These are phyloP conservation scores for Watsonalla binaria DNA, from an alignment of 2,888 invertebrate species.

Conservation along the genomic window DNA sequence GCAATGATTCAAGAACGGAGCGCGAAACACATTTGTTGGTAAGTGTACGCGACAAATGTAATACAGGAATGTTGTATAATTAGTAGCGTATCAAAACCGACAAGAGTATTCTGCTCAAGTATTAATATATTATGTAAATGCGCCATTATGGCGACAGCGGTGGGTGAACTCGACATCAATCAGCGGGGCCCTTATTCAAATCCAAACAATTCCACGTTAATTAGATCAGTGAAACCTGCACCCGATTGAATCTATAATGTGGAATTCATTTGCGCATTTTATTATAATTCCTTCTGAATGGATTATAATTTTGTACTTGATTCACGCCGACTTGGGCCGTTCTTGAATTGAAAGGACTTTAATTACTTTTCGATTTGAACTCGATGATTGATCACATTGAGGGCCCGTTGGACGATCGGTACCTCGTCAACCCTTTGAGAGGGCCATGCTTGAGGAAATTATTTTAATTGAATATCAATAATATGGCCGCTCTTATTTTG, in stretches of 20 bases:
- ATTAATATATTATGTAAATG: neutral
- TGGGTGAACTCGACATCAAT: neutral
- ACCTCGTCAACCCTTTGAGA: neutral
- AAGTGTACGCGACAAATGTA: no score
- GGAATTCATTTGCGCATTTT: neutral
- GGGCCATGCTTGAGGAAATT: neutral
- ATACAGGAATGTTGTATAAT: no score
- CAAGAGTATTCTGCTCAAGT: neutral
- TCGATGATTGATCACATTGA: conserved; percentile 28
- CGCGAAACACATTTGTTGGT: no score
- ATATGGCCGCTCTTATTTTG: neutral
- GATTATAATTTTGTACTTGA: neutral
- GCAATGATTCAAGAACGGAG: no score
- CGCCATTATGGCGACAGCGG: neutral
- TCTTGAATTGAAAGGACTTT: conserved; percentile 12
- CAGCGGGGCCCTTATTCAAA: neutral
- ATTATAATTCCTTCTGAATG: neutral
- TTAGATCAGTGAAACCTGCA: neutral
- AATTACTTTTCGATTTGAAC: conserved; percentile 32
- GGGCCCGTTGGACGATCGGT: neutral
- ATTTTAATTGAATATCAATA: neutral
- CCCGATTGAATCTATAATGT: neutral
- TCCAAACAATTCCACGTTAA: neutral
- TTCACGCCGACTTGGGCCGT: neutral
- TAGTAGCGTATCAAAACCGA: no score